Evolutionary conservation across 2,888 invertebrate species (phyloP), one percentile per base, ranked within the genome.

Genomic region (Calameuta idolon): DNA sequence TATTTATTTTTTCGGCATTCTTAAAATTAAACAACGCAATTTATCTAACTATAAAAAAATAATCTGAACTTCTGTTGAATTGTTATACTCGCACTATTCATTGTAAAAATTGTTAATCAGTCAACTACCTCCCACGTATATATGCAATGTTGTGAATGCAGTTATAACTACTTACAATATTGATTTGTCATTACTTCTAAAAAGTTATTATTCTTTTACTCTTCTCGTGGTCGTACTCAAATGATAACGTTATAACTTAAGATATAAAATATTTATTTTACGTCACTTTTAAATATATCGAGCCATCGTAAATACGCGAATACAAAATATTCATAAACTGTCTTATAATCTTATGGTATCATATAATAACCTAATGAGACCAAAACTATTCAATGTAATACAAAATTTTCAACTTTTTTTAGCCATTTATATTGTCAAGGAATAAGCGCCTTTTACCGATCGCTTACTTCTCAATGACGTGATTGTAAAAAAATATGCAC

Each of bases 221-320:
- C 33, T 71, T 71, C 31, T 30, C 71, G 33, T 71, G 71, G 71
- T 71, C 71, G 96, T 96, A 85, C 87, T 89, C 88, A 33, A 87
- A 85, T 86, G 37, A 33, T 34, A 68, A 34, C 11, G 34, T 74
- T 69, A 12, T 33, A 31, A n/a, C 55, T 55, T 55, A 40, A 71
- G 34, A 74, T 75, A 75, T 69, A 40, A n/a, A 75, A 76, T 74
- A 34, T 74, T 78, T 76, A 69, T 69, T 55, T 69, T 73, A 34
- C 34, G 69, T 34, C 31, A 30, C 68, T 34, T 34, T 55, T 55
- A 55, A 55, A 55, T 55, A 55, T 55, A 55, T 23, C 55, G 55
- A 55, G 55, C 15, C 9, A 55, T 55, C 55, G 9, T 55, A 55
- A 55, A 15, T 55, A 23, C 55, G 55, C 55, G 55, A 55, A 71